Base-by-base conservation (phyloP, 2,113 vertebrate species). In the Oreochromis tanganicae region DNA sequence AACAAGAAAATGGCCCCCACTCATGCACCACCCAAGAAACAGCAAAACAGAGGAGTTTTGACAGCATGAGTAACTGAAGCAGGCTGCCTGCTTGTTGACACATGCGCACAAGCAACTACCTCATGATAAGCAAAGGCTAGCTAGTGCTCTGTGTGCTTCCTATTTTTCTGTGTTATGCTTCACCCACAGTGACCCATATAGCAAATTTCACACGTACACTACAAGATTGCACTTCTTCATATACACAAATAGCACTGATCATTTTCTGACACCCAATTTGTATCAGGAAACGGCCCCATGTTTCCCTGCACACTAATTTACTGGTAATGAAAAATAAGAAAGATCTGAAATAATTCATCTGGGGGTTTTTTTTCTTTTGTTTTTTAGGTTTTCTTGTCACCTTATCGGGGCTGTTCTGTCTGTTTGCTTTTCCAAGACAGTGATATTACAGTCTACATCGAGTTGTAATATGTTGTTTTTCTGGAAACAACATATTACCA, bases 311-410 rank as follows among this genome's bases (percentile, higher is more conserved):
- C 12, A 4, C 66, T 6, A 24, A 71, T 71, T 43, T 71, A 9
- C n/a, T 43, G 66, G 34, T 71, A 71, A 9, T 71, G 12, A 43
- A 24, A 43, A 41, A 41, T 43, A 71, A 71, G n/a, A 71, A 71
- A 43, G n/a, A 43, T 43, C 7, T 43, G 11, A n/a, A 24, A 16
- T 24, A 14, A 43, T 43, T 71, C 3, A 16, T 43, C n/a, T 16
- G 36, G 12, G 29, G 0, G 0, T 0, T 63, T 59, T 61, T 63
- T 36, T n/a, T 63, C 2, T 36, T 36, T 36, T 36, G 1, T 0
- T 36, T 19, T 63, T 34, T 34, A 1, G 2, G 1, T 63, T 63
- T 63, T 63, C 32, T 63, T 63, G 32, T 1, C 32, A n/a, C 17
- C 61, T 36, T 36, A 12, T 1, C 2, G 9, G 17, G 32, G 2